Conservation (phyloP, 2,888 invertebrate species). For the Ceratothoa steindachneri region DNA sequence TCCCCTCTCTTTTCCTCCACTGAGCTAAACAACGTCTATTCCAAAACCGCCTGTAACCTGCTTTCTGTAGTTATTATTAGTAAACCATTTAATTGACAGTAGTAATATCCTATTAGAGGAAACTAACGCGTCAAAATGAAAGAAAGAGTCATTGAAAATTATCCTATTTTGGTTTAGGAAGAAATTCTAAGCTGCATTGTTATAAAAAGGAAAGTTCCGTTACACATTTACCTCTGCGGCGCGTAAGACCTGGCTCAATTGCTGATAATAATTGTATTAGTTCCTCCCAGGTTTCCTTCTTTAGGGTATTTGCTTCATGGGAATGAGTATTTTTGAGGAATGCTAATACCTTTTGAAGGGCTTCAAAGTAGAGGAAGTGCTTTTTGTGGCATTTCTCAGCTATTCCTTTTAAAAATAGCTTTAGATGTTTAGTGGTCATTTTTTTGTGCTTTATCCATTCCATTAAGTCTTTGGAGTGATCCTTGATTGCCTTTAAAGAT, state of each 20-base stretch:
- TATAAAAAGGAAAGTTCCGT: too few relatives aligned
- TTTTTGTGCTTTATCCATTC: conserved; percentile 1
- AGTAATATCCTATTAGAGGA: too few relatives aligned
- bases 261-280: conserved; percentile 25
- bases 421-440: neutral
- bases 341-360: neutral
- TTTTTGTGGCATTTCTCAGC: neutral
- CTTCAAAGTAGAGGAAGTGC: neutral
- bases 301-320: conserved; percentile 15
- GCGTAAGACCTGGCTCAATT: conserved; percentile 36
- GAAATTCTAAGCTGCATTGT: too few relatives aligned
- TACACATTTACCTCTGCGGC: conserved; percentile 43
- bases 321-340: neutral
- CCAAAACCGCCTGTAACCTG: too few relatives aligned
- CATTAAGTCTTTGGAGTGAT: conserved; percentile 5
- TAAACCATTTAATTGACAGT: too few relatives aligned
- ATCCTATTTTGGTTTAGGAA: too few relatives aligned
- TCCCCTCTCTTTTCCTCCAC: too few relatives aligned
- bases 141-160: too few relatives aligned
- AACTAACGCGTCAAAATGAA: too few relatives aligned
- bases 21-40: too few relatives aligned
- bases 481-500: neutral
- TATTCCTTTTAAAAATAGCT: neutral
- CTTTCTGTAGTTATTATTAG: too few relatives aligned
- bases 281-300: conserved; percentile 28